Evolutionary conservation across 2,888 invertebrate genomes (phyloP).

Genomic region (Reticulitermes lucifugus): DNA sequence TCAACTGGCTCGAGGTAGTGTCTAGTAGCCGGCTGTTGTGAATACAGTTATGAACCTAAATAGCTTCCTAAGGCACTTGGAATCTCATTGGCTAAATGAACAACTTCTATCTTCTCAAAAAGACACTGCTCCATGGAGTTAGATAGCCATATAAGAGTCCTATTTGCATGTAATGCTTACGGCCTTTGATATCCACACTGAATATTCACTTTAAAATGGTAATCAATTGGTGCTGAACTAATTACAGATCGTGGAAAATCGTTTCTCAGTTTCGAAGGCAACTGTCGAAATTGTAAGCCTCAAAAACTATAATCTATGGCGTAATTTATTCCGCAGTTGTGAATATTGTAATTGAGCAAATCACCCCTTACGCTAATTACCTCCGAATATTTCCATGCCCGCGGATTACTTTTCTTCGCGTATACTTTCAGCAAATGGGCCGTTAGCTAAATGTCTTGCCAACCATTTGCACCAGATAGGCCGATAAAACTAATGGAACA

Average conservation of each 20-base stretch:
- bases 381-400: neutral
- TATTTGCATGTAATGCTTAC: too few relatives aligned
- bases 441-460: neutral
- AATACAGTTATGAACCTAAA: neutral
- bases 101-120: too few relatives aligned
- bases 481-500: constrained; percentile 18
- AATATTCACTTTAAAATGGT: too few relatives aligned
- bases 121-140: too few relatives aligned
- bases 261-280: too few relatives aligned
- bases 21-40: neutral
- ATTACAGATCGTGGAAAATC: too few relatives aligned
- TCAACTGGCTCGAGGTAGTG: neutral
- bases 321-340: neutral
- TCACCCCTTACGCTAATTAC: neutral
- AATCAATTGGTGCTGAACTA: too few relatives aligned
- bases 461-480: constrained; percentile 11
- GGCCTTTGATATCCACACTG: too few relatives aligned
- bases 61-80: neutral
- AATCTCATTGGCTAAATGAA: too few relatives aligned
- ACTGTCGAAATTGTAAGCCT: too few relatives aligned
- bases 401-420: neutral
- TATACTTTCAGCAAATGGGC: neutral
- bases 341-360: neutral
- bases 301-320: too few relatives aligned
- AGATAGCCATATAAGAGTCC: too few relatives aligned